Conservation (phyloP, 2,888 invertebrate genomes). For the Troides oblongomaculatus region DNA sequence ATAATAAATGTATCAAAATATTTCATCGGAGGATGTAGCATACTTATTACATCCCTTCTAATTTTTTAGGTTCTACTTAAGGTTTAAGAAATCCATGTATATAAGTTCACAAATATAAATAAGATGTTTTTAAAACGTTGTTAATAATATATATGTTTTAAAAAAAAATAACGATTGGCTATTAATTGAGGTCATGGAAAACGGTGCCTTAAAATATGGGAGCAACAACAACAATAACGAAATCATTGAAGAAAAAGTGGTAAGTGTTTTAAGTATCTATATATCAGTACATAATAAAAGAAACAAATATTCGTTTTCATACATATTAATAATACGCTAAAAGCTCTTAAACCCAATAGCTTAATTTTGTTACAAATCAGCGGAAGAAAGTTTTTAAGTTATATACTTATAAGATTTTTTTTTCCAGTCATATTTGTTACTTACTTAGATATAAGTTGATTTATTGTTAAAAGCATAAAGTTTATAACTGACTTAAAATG, state of each 20-base stretch:
- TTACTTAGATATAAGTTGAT: too few species aligned
- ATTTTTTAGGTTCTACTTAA: background rate
- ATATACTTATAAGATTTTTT: too few species aligned
- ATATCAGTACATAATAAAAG: background rate
- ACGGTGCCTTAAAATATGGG: slow-evolving; percentile 81
- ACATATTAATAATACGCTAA: background rate
- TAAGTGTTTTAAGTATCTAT: slow-evolving; percentile 46
- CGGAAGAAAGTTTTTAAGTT: too few species aligned
- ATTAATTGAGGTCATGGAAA: slow-evolving; percentile 78
- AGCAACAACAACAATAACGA: slow-evolving; percentile 80
- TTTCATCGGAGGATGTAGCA: background rate
- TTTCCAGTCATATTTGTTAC: too few species aligned
- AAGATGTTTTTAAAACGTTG: slow-evolving; percentile 20
- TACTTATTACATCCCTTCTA: background rate
- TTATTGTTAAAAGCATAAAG: too few species aligned
- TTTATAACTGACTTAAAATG: too few species aligned
- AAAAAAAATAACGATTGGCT: slow-evolving; percentile 54
- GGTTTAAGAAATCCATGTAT: slow-evolving; percentile 8
- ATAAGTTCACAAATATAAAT: slow-evolving; percentile 3
- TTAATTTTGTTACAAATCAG: too few species aligned
- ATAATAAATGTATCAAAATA: background rate
- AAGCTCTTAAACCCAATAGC: background rate
- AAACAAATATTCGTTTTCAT: background rate
- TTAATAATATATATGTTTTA: slow-evolving; percentile 38
- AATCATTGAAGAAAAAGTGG: slow-evolving; percentile 75